Conservation (phyloP, 2,113 vertebrate genomes). For the Oceanodroma tethys region DNA sequence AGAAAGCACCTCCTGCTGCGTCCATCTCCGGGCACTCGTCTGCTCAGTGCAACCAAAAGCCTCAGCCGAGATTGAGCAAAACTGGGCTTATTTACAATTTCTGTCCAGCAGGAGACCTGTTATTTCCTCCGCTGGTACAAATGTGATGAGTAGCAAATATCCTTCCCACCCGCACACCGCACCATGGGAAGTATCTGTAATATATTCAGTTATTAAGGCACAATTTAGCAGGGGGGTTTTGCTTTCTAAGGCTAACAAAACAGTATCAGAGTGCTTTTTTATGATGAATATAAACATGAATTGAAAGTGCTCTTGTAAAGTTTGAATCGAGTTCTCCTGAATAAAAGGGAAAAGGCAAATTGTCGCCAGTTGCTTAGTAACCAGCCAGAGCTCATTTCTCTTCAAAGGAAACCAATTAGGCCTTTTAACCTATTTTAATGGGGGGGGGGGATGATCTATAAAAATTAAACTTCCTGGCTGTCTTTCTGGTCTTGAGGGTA, state of each 20-base stretch:
- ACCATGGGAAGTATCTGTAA: neutral
- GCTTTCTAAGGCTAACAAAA: neutral
- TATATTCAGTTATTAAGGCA: neutral
- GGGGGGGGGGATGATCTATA: neutral
- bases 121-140: neutral
- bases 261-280: neutral
- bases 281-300: neutral
- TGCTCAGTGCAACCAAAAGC: neutral
- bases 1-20: neutral
- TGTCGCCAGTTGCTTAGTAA: constrained; percentile 27
- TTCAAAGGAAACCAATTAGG: constrained; percentile 27
- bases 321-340: neutral
- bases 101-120: neutral
- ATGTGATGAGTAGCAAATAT: neutral
- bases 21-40: fast-evolving
- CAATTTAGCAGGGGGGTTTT: neutral
- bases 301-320: neutral
- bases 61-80: neutral
- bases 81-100: neutral
- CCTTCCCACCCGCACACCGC: neutral
- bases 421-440: neutral
- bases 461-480: neutral
- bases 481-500: neutral
- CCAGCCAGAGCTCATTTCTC: neutral
- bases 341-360: neutral